Evolutionary conservation across 2,113 vertebrate genomes (phyloP).

Genomic region (Rhinolophus sinicus): DNA sequence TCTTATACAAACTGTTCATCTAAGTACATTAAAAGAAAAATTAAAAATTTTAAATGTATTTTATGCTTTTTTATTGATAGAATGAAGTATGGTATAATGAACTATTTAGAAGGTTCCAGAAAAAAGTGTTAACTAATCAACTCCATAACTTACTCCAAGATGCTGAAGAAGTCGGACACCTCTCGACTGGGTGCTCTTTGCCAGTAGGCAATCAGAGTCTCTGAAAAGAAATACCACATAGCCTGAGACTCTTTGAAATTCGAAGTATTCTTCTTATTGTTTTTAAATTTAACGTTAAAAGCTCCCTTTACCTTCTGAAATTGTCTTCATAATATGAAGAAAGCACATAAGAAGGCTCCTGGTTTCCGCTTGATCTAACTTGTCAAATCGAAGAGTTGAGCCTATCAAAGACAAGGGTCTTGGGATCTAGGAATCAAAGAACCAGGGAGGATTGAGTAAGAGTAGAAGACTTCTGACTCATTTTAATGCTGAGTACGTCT

Average conservation of each 20-base stretch:
- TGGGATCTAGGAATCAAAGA: slow-evolving; percentile 88
- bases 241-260: slow-evolving; percentile 25
- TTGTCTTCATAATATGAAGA: slow-evolving; percentile 99
- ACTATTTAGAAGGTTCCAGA: slow-evolving; percentile 40
- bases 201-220: slow-evolving; percentile 97
- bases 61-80: not conserved
- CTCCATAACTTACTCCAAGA: slow-evolving; percentile 94
- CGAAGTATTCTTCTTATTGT: not conserved
- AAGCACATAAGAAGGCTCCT: slow-evolving; percentile 97
- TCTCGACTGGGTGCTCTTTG: slow-evolving; percentile 95
- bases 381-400: slow-evolving; percentile 96
- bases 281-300: not conserved
- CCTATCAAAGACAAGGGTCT: slow-evolving; percentile 97
- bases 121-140: not conserved
- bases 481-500: fast-evolving
- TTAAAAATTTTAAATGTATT: not conserved
- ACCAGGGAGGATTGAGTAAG: not conserved
- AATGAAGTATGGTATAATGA: not conserved
- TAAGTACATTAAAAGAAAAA: slow-evolving; percentile 26
- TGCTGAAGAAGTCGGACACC: slow-evolving; percentile 98
- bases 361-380: slow-evolving; percentile 98
- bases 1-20: slow-evolving; percentile 70
- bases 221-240: slow-evolving; percentile 85
- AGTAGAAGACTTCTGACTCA: not conserved
- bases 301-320: slow-evolving; percentile 92